Conservation (phyloP, 23 tunicate species). For the Ciona savignyi region DNA sequence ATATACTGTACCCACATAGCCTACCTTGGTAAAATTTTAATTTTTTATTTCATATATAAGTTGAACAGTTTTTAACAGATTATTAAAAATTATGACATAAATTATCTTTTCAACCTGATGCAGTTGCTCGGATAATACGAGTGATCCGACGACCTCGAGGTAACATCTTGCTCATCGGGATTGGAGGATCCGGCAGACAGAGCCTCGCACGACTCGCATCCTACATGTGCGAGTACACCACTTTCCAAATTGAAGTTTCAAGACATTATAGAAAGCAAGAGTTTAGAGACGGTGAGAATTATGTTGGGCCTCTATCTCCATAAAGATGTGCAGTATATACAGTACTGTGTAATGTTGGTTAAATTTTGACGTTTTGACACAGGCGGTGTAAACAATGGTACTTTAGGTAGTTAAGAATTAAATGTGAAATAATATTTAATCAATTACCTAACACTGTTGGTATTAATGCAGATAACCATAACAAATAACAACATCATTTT, state of each 20-base stretch:
- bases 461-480: too few relatives aligned
- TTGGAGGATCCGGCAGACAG: constrained; percentile 97
- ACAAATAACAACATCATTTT: too few relatives aligned
- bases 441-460: too few relatives aligned
- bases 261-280: constrained; percentile 80
- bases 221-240: constrained; percentile 95
- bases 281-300: constrained; percentile 88
- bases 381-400: too few relatives aligned
- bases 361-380: too few relatives aligned
- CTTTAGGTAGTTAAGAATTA: too few relatives aligned
- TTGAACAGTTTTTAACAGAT: not conserved
- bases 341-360: too few relatives aligned
- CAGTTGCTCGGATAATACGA: constrained; percentile 84
- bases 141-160: constrained; percentile 97
- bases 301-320: too few relatives aligned
- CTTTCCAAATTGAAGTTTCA: constrained; percentile 97
- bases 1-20: too few relatives aligned
- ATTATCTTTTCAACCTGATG: not conserved
- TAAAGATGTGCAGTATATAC: too few relatives aligned
- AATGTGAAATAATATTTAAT: too few relatives aligned
- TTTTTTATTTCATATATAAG: not conserved
- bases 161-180: constrained; percentile 87
- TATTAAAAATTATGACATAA: not conserved
- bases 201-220: constrained; percentile 87
- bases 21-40: too few relatives aligned